A percentile compares a stretch with the other conserved stretches of the same genome.
Evolutionary conservation across 2,113 vertebrate genomes (phyloP).

Genomic region (Pseudopipra pipra): DNA sequence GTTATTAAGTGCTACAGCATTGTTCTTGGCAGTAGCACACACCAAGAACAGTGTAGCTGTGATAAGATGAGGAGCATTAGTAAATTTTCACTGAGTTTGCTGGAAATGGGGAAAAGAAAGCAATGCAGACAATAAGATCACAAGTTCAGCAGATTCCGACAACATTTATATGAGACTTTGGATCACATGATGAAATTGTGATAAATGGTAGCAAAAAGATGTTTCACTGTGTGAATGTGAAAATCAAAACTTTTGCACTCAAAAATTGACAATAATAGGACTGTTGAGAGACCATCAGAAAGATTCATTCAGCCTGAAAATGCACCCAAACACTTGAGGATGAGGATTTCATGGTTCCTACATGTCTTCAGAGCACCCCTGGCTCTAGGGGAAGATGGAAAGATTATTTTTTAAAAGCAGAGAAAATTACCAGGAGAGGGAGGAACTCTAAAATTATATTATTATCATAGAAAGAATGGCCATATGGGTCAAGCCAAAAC

Average conservation of each 20-base stretch:
- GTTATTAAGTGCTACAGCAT: not conserved
- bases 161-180: not conserved
- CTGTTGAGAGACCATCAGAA: not conserved
- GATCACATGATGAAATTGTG: not conserved
- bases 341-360: not conserved
- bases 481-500: not conserved
- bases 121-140: not conserved
- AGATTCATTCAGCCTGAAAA: not conserved
- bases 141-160: not conserved
- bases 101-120: not conserved
- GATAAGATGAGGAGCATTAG: not conserved
- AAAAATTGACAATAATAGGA: not conserved
- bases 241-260: not conserved
- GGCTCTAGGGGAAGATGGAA: not conserved
- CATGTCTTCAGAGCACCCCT: not conserved
- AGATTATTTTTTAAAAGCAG: not conserved
- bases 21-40: not conserved
- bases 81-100: not conserved
- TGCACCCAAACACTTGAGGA: not conserved
- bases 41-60: not conserved
- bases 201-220: not conserved
- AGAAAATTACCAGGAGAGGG: not conserved
- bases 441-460: not conserved
- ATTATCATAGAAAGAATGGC: not conserved
- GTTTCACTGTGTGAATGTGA: not conserved